A percentile compares a stretch with the other conserved stretches of the same genome.
phyloP scores from a whole-genome alignment of 2,797 vertebrate species.

The Onychomys leucogaster region DNA sequence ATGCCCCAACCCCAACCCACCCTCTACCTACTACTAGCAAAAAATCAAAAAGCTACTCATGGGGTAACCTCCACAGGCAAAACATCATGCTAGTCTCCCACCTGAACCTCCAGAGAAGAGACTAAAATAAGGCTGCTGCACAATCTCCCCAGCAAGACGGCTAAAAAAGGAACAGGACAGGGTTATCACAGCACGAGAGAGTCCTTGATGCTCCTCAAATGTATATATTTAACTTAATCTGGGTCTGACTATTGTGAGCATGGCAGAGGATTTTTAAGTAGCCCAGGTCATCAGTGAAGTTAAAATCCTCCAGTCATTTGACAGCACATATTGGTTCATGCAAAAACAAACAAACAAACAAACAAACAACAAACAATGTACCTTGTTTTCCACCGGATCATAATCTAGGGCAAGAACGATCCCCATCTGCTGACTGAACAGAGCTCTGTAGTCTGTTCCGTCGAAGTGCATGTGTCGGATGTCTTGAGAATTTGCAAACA shows the following conservation, averaged over 20 bases:
- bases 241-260: neutral
- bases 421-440: constrained; percentile 92
- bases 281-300: neutral
- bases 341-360: constrained; percentile 50
- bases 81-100: neutral
- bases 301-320: constrained; percentile 75
- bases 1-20: neutral
- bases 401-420: constrained; percentile 93
- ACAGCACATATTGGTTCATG: constrained; percentile 79
- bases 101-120: neutral
- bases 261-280: constrained; percentile 24
- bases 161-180: neutral
- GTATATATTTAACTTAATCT: neutral
- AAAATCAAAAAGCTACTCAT: neutral
- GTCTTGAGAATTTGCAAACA: constrained; percentile 93
- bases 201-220: neutral
- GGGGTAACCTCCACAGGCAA: too few species aligned
- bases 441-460: constrained; percentile 88
- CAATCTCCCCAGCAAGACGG: neutral
- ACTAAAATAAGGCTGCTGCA: neutral
- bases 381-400: constrained; percentile 93
- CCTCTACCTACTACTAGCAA: neutral
- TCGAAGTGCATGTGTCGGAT: constrained; percentile 91
- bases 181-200: neutral
- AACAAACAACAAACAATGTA: constrained; percentile 80